A percentile compares a stretch with the other conserved stretches of the same genome.
These are phyloP conservation scores for Drosophila kambysellisi DNA, from an alignment of 2,888 invertebrate genomes.

Conservation along the genomic window DNA sequence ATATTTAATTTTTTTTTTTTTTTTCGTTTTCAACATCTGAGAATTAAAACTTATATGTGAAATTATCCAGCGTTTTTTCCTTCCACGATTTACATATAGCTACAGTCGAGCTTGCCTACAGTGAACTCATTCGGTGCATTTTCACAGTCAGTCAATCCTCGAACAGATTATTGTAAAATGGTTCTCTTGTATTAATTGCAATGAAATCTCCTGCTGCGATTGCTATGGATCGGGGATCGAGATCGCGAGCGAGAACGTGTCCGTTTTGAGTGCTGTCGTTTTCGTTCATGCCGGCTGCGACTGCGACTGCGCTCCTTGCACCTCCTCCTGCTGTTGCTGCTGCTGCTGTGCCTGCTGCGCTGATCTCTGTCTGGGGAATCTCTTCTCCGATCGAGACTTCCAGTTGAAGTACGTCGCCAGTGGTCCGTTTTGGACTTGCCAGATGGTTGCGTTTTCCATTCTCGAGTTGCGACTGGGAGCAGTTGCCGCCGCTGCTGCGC, in stretches of 20 bases:
- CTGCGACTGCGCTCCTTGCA: constrained; percentile 15
- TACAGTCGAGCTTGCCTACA: neutral
- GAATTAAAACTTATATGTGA: constrained; percentile 28
- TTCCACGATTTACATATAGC: neutral
- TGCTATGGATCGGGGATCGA: constrained; percentile 9
- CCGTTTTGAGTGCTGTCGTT: neutral
- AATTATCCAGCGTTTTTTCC: neutral
- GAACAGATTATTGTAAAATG: neutral
- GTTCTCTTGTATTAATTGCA: constrained; percentile 9
- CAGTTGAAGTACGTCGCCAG: constrained; percentile 1
- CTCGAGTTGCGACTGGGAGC: neutral
- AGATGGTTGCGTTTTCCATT: neutral
- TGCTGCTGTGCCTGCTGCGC: neutral
- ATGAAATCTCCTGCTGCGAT: constrained; percentile 4
- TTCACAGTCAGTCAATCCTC: neutral
- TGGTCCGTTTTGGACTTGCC: neutral
- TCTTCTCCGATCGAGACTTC: neutral
- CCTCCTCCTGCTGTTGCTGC: neutral
- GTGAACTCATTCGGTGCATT: neutral
- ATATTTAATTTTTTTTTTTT: constrained; percentile 1
- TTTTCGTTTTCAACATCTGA: neutral
- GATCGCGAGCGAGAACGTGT: neutral
- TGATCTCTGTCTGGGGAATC: neutral
- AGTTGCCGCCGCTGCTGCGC: constrained; percentile 6
- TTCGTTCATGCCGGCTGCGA: constrained; percentile 12